These are phyloP conservation scores for Drosophila cracens DNA, from an alignment of 2,888 invertebrate species.

Conservation along the genomic window DNA sequence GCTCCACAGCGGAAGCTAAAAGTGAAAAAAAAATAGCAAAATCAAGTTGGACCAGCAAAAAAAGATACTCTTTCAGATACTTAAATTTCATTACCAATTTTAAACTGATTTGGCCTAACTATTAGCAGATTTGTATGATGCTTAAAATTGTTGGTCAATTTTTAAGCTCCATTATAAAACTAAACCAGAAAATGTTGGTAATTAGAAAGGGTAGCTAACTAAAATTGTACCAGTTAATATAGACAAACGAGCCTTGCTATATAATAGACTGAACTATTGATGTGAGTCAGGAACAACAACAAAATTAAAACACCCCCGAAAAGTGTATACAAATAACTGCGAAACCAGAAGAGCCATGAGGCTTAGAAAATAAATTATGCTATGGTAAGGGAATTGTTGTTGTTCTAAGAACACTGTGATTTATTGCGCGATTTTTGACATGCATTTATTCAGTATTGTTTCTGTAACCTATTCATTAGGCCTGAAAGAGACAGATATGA, in stretches of 20 bases:
- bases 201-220: background rate
- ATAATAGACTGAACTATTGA: background rate
- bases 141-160: background rate
- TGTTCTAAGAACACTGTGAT: conserved; percentile 54
- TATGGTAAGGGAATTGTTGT: conserved; percentile 20
- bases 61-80: background rate
- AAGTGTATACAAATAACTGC: conserved; percentile 14
- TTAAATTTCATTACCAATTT: background rate
- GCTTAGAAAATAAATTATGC: conserved; percentile 74
- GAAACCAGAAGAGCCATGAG: conserved; percentile 25
- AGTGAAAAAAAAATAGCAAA: background rate
- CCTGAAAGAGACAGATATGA: background rate
- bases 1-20: conserved; percentile 20
- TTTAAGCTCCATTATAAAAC: background rate
- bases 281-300: background rate
- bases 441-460: conserved; percentile 48
- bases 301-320: background rate
- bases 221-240: background rate
- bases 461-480: conserved; percentile 4
- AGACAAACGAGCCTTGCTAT: background rate
- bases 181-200: background rate
- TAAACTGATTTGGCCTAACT: background rate
- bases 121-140: too few relatives aligned
- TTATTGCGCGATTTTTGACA: conserved; percentile 75
- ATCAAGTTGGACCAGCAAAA: background rate